Base-by-base conservation (phyloP, 1,140 invertebrate species). In the Aphidius ervi region DNA sequence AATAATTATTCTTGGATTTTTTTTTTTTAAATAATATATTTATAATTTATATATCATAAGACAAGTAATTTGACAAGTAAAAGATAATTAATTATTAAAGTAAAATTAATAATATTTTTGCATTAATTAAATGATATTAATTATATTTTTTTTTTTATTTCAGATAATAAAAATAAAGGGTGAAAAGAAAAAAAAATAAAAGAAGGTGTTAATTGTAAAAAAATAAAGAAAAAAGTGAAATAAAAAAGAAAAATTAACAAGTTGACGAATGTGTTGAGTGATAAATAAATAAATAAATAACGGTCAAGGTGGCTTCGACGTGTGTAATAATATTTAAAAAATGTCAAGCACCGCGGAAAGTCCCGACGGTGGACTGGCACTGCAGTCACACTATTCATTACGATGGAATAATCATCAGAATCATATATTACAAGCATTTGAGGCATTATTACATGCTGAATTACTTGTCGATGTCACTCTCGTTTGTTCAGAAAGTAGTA, bases 321-420 rank as follows among this genome's bases (percentile, higher is more conserved):
- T 67, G 64, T 63, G 68, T 64, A 68, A 65, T 62, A 53, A 62
- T 56, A 56, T 63, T 64, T 53, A 65, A 75, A 77, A 72, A 62
- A 78, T 78, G 76, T 78, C 77, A 65, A 74, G 74, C 68, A 65
- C 68, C 66, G 68, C 68, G 62, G 72, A 70, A 48, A 76, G 76
- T 71, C 76, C 75, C 63, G 74, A 75, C 70, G 72, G 61, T 52
- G 57, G 75, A 63, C 85, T 83, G 83, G 77, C 78, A 59, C 68
- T 78, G 55, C 83, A 89, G 76, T 91, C 92, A 68, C 90, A 93
- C 74, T 95, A 94, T 78, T 93, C 91, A 69, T 82, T 95, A 63
- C 86, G 91, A 78, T 95, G 93, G 93, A 93, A 94, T 82, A 94
- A 94, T 80, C 92, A 95, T 82, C 90, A 92, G 72, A 85, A 84